Percentiles rank a stretch among this genome's conserved stretches.
Conservation (phyloP, 92 coral and sea anemone genomes). For the Zoanthus sociatus region DNA sequence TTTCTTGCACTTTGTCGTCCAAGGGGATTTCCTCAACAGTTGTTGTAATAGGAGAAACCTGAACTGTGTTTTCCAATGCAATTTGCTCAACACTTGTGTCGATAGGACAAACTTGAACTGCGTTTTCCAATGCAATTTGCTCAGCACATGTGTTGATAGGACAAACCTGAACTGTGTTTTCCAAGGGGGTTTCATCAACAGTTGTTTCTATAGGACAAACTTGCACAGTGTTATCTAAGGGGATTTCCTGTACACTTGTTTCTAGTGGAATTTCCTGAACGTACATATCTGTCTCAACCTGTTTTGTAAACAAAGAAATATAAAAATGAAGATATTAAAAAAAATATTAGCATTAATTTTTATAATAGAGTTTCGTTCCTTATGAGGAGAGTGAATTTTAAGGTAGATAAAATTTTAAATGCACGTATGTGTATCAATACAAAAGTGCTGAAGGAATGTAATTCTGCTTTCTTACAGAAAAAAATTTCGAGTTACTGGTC, state of each 20-base stretch:
- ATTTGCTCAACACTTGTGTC: background rate
- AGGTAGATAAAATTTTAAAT: too few species aligned
- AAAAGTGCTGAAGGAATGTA: too few species aligned
- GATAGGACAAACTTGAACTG: background rate
- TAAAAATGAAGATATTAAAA: background rate
- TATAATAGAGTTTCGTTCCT: too few species aligned
- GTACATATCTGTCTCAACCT: background rate
- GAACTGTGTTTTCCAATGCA: background rate
- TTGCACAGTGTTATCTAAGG: too few species aligned
- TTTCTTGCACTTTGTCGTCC: background rate
- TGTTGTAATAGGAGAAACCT: slow-evolving; percentile 6
- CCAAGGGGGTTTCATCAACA: too few species aligned
- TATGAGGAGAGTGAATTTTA: too few species aligned
- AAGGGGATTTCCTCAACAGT: slow-evolving; percentile 1
- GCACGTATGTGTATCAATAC: too few species aligned
- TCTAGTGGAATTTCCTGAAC: background rate
- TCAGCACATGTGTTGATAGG: background rate
- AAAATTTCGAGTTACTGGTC: too few species aligned
- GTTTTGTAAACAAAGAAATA: background rate
- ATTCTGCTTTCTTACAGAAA: too few species aligned
- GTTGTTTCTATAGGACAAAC: background rate
- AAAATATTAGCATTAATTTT: too few species aligned
- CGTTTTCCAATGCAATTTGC: background rate
- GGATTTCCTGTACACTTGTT: background rate
- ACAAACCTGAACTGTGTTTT: background rate